Percentiles rank a stretch among this genome's conserved stretches.
Conservation (phyloP, 2,888 invertebrate species). For the Drosophila flavopinicola region DNA sequence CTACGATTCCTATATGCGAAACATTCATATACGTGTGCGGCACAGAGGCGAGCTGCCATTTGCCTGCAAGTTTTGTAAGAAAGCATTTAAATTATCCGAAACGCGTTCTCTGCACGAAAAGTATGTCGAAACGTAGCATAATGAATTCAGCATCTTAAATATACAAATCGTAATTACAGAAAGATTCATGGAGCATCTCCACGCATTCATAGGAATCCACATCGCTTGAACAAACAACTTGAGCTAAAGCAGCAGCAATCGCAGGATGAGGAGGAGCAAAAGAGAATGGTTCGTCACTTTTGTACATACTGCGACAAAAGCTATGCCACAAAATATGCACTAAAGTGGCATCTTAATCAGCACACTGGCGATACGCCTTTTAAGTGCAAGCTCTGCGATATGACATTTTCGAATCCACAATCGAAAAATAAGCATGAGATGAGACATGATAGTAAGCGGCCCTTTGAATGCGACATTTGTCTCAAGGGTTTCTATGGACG, state of each 20-base stretch:
- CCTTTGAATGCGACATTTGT: constrained; percentile 62
- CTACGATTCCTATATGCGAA: constrained; percentile 86
- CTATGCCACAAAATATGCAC: constrained; percentile 62
- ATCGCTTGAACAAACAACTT: constrained; percentile 29
- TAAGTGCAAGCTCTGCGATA: constrained; percentile 85
- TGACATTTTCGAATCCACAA: constrained; percentile 64
- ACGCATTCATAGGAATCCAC: constrained; percentile 51
- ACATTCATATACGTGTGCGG: constrained; percentile 84
- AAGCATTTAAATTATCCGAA: constrained; percentile 86
- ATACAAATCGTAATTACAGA: constrained; percentile 18
- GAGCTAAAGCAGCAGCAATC: constrained; percentile 8
- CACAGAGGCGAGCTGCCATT: constrained; percentile 87
- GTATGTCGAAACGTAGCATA: constrained; percentile 84
- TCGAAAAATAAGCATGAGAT: constrained; percentile 56
- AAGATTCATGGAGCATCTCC: constrained; percentile 61
- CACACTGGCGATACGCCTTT: constrained; percentile 86
- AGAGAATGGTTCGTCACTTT: constrained; percentile 84
- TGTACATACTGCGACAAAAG: constrained; percentile 75
- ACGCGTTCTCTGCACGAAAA: constrained; percentile 88
- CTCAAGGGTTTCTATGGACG: constrained; percentile 59
- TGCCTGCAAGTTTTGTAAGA: constrained; percentile 87
- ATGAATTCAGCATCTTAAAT: neutral
- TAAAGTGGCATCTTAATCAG: constrained; percentile 86
- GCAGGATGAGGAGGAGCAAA: constrained; percentile 64
- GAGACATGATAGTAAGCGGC: constrained; percentile 58